Conservation (phyloP, 2,797 vertebrate genomes). For the Thamnophis elegans region DNA sequence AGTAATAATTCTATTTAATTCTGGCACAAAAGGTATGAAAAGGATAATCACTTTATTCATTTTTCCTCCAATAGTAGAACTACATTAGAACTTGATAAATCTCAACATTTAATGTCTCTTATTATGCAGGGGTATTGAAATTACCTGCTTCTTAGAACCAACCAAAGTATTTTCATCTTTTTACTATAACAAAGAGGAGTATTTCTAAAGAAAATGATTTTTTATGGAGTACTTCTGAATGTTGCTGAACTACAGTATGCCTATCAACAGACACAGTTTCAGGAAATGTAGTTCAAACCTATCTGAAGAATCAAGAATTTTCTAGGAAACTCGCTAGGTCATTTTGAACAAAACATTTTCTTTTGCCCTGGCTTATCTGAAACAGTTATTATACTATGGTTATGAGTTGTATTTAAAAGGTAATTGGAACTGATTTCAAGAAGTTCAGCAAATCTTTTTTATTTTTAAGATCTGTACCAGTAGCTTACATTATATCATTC, state of each 20-base stretch:
- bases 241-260: background rate
- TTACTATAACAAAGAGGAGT: background rate
- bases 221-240: background rate
- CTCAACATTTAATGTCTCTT: background rate
- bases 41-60: background rate
- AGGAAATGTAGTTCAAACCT: background rate
- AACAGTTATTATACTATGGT: background rate
- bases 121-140: background rate
- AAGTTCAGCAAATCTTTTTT: background rate
- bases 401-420: background rate
- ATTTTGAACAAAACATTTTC: background rate
- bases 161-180: background rate
- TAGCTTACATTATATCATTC: background rate
- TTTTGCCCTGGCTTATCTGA: background rate
- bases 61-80: background rate
- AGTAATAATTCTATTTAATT: background rate
- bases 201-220: background rate
- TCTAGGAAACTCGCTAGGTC: background rate
- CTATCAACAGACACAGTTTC: background rate
- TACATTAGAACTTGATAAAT: background rate
- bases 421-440: background rate
- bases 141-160: background rate
- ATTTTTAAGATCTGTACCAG: background rate
- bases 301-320: background rate
- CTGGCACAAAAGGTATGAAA: background rate